A percentile compares a stretch with the other conserved stretches of the same genome.
Evolutionary conservation across 2,888 invertebrate species (phyloP).

Genomic region (Apamea sordens): DNA sequence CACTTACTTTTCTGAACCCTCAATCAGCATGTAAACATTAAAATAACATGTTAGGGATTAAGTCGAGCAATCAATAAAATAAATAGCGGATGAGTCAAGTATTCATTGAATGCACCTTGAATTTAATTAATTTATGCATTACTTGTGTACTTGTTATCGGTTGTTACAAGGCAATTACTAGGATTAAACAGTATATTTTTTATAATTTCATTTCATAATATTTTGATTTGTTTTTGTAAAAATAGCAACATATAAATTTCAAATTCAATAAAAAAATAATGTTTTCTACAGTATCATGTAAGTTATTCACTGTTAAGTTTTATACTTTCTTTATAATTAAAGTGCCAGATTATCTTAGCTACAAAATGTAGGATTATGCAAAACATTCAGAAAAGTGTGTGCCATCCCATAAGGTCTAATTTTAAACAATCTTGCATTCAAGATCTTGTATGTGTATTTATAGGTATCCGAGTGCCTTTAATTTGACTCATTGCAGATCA

Average conservation of each 20-base stretch:
- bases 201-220: too few species aligned
- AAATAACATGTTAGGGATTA: not conserved
- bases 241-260: not conserved
- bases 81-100: not conserved
- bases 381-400: not conserved
- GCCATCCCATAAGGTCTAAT: not conserved
- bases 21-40: slow-evolving; percentile 33
- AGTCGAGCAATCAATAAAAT: not conserved
- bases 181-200: not conserved
- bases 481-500: not conserved
- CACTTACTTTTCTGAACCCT: slow-evolving; percentile 29
- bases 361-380: not conserved
- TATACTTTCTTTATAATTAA: not conserved
- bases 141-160: not conserved
- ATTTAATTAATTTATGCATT: slow-evolving; percentile 1
- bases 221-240: not conserved
- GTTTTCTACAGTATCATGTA: not conserved
- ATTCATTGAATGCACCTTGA: not conserved
- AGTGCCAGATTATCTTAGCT: not conserved
- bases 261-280: not conserved
- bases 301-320: not conserved
- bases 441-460: not conserved
- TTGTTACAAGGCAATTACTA: not conserved
- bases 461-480: not conserved
- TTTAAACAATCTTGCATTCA: not conserved